phyloP scores from a whole-genome alignment of 2,888 invertebrate species.

The Lampropteryx suffumata region DNA sequence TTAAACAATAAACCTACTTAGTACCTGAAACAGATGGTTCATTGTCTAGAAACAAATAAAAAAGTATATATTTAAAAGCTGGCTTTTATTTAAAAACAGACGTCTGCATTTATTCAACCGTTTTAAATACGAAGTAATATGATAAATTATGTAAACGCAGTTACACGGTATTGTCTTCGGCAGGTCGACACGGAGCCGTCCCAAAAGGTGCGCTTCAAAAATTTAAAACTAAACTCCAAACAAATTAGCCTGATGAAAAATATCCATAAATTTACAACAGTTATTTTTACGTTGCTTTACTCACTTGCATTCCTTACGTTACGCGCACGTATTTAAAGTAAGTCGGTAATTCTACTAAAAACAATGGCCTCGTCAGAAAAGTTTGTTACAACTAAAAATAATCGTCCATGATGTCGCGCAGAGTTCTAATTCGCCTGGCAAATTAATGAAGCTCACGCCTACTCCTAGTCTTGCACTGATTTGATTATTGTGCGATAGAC shows the following conservation, averaged over 20 bases:
- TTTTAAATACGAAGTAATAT: constrained; percentile 32
- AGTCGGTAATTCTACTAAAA: constrained; percentile 23
- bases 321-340: no score
- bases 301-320: not conserved
- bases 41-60: no score
- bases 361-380: constrained; percentile 52
- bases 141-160: constrained; percentile 37
- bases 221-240: no score
- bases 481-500: constrained; percentile 56
- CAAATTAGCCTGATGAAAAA: no score
- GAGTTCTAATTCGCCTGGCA: constrained; percentile 34
- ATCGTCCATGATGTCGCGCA: constrained; percentile 38
- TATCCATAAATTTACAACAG: no score
- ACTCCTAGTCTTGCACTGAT: constrained; percentile 50
- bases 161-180: constrained; percentile 12
- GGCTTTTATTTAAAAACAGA: constrained; percentile 1
- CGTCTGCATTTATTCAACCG: constrained; percentile 22
- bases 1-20: no score
- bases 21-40: no score
- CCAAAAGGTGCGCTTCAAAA: no score
- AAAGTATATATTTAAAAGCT: not conserved
- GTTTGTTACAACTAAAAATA: constrained; percentile 49
- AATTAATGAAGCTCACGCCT: constrained; percentile 8
- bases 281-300: no score
- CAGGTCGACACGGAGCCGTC: not conserved